Conservation (phyloP, 2,888 invertebrate species). For the Iselma pallidipennis region DNA sequence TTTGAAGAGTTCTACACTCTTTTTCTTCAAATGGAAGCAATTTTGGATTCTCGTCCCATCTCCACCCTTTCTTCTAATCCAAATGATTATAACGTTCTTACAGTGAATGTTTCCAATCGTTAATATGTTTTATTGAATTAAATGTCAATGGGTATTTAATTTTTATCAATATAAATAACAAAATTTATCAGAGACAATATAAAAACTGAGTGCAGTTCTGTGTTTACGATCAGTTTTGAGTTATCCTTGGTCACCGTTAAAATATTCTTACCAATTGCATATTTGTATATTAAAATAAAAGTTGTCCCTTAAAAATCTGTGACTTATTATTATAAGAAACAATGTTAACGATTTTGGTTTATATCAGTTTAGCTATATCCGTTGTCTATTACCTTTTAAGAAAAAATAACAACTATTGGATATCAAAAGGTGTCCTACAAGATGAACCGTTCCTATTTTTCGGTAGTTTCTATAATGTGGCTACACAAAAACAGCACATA, state of each 20-base stretch:
- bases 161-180: no score
- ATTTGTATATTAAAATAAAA: not conserved
- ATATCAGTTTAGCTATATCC: not conserved
- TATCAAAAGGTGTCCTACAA: not conserved
- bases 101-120: no score
- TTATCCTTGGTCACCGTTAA: no score
- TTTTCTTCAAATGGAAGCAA: not conserved
- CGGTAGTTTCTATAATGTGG: conserved; percentile 13
- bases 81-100: not conserved
- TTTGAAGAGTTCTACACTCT: conserved; percentile 1
- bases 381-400: not conserved
- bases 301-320: not conserved
- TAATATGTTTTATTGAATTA: no score
- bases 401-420: conserved; percentile 14
- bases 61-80: not conserved
- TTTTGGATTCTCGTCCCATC: not conserved
- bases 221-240: no score
- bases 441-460: conserved; percentile 12
- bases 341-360: not conserved
- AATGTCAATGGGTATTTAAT: no score
- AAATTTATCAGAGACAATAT: no score
- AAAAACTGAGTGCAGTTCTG: no score
- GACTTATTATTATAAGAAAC: not conserved
- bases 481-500: not conserved
- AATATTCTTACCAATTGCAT: no score